Base-by-base conservation (phyloP, 2,888 invertebrate genomes). In the Gisinianus flammeolus region DNA sequence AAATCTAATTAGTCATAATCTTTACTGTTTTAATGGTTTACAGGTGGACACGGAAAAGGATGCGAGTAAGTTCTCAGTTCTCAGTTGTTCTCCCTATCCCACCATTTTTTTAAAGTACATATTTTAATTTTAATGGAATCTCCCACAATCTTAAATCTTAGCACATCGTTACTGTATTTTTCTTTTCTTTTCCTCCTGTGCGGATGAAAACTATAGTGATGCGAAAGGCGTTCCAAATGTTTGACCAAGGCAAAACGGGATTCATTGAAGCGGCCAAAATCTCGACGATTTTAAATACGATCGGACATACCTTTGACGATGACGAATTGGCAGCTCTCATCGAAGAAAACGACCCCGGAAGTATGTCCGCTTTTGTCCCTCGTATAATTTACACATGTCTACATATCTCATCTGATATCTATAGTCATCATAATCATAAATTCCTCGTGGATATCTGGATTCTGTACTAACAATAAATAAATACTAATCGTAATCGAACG, bases 181-280 rank as follows among this genome's bases (percentile, higher is more conserved):
- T 28, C 19, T 66, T 30, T 66, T 28, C 2, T 66, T 12, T 66
- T 66, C 19, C 12, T 28, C 28, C 26, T 28, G n/a, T 24, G 24
- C 28, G 8, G 2, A 5, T 19, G 19, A 66, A 54, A 56, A 56
- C 28, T 26, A 2, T 33, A 89, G 94, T 96, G 88, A 93, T 97
- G 90, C 93, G 95, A 87, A 96, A 95, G 88, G 96, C 96, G 85
- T 97, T 97, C 90, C 95, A 95, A 88, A 97, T 97, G 96, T 97
- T 96, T 87, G 97, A 97, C 88, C 95, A 95, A 83, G 93, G 93
- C 85, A 62, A 62, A 26, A 62, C 28, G 5, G 62, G 62, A 2
- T 62, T 62, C 62, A 62, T 62, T 16, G 62, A 62, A 16, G 24
- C 62, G 2, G 1, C 10, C 22, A 96, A 96, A 88, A 94, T 96